Conservation (phyloP, 2,888 invertebrate genomes). For the Eupithecia subumbrata region DNA sequence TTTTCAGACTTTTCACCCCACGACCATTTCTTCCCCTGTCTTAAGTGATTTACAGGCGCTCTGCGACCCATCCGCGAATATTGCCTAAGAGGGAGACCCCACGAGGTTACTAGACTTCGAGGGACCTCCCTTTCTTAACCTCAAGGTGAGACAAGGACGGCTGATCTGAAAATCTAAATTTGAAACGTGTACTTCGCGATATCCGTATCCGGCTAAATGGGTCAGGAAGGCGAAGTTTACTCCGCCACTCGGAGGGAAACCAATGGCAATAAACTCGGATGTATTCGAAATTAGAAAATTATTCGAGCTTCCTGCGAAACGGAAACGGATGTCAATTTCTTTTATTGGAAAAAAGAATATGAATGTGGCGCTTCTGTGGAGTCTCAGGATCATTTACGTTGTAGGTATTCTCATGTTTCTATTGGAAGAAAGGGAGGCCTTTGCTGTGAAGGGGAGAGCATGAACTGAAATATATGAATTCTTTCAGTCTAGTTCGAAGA, state of each 20-base stretch:
- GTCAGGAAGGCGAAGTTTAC: slow-evolving; percentile 83
- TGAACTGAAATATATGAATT: neutral
- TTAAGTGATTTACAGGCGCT: slow-evolving; percentile 80
- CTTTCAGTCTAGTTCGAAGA: neutral
- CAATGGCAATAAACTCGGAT: slow-evolving; percentile 30
- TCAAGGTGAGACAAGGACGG: slow-evolving; percentile 59
- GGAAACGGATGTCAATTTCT: slow-evolving; percentile 11
- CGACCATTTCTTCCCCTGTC: slow-evolving; percentile 53
- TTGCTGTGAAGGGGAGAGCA: neutral
- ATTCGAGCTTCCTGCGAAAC: slow-evolving; percentile 23
- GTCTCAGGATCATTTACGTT: neutral
- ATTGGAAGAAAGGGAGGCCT: neutral
- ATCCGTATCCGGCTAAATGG: slow-evolving; percentile 79
- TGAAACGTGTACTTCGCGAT: slow-evolving; percentile 72
- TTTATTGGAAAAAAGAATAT: slow-evolving; percentile 20
- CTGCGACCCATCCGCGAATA: slow-evolving; percentile 64
- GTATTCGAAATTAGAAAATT: slow-evolving; percentile 29
- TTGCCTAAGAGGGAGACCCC: slow-evolving; percentile 45
- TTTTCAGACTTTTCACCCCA: slow-evolving; percentile 9
- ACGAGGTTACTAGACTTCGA: slow-evolving; percentile 69
- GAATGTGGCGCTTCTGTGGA: neutral
- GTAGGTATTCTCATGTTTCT: neutral
- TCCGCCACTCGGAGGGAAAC: slow-evolving; percentile 46
- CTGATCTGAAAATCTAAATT: slow-evolving; percentile 64
- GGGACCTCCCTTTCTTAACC: slow-evolving; percentile 56